Evolutionary conservation across 2,113 vertebrate species (phyloP).

Genomic region (Phasianus colchicus): DNA sequence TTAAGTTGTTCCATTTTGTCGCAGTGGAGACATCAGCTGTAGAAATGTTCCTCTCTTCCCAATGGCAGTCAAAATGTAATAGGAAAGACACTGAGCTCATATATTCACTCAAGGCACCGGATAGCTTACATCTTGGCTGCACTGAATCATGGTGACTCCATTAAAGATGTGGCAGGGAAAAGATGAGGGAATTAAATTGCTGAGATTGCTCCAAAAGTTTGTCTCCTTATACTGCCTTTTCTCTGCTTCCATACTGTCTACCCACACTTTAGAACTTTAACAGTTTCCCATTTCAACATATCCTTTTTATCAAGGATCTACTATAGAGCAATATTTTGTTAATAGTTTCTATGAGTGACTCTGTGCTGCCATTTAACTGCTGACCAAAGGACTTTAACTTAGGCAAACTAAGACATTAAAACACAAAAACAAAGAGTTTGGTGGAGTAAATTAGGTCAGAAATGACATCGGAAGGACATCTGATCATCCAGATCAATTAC

Average conservation of each 20-base stretch:
- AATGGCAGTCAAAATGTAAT: neutral
- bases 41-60: neutral
- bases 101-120: neutral
- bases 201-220: neutral
- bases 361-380: neutral
- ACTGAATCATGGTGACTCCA: neutral
- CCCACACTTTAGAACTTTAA: neutral
- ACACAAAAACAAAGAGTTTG: neutral
- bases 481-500: neutral
- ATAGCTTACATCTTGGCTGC: neutral
- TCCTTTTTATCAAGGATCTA: neutral
- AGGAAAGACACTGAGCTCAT: constrained; percentile 10
- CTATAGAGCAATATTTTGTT: neutral
- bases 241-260: neutral
- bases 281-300: neutral
- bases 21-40: neutral
- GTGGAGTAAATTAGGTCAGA: neutral
- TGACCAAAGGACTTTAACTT: neutral
- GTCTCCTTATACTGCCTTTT: neutral
- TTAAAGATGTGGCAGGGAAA: neutral
- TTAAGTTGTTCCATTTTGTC: neutral
- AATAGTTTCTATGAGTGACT: neutral
- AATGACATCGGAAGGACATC: neutral
- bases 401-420: neutral
- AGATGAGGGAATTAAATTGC: neutral